Conservation (phyloP, 1,140 invertebrate genomes). For the Heliconius hewitsoni region DNA sequence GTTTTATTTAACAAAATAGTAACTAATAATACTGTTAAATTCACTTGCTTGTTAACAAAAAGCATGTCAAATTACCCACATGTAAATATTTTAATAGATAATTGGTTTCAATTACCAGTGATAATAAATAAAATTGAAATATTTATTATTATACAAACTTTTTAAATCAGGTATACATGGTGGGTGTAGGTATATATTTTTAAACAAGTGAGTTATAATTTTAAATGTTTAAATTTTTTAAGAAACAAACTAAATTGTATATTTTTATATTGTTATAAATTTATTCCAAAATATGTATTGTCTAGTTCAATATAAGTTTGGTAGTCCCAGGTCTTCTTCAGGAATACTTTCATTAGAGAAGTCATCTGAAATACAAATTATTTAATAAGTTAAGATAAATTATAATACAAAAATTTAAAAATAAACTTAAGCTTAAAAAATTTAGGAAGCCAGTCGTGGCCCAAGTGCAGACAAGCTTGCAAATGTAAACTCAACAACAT, state of each 20-base stretch:
- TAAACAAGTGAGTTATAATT: background rate
- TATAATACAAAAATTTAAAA: background rate
- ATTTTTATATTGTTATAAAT: background rate
- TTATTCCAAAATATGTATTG: background rate
- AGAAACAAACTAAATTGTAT: background rate
- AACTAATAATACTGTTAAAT: slow-evolving; percentile 13
- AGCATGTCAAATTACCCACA: background rate
- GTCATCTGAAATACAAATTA: slow-evolving; percentile 59
- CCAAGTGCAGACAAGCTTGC: no score
- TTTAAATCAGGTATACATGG: background rate
- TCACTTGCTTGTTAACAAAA: background rate
- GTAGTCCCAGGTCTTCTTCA: slow-evolving; percentile 61
- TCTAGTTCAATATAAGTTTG: slow-evolving; percentile 52
- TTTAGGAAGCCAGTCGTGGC: no score
- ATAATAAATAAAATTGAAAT: background rate
- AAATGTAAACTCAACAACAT: no score
- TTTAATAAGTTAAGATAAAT: background rate
- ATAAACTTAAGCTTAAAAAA: no score
- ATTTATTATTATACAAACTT: no score
- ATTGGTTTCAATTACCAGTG: background rate
- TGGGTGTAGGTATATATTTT: background rate
- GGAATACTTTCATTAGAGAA: slow-evolving; percentile 62
- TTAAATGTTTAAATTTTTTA: background rate
- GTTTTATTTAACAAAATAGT: slow-evolving; percentile 21
- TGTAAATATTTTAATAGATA: background rate